Evolutionary conservation across 2,888 invertebrate genomes (phyloP), one percentile per base, ranked within the genome.

Genomic region (Epiperipatus broadwayi): DNA sequence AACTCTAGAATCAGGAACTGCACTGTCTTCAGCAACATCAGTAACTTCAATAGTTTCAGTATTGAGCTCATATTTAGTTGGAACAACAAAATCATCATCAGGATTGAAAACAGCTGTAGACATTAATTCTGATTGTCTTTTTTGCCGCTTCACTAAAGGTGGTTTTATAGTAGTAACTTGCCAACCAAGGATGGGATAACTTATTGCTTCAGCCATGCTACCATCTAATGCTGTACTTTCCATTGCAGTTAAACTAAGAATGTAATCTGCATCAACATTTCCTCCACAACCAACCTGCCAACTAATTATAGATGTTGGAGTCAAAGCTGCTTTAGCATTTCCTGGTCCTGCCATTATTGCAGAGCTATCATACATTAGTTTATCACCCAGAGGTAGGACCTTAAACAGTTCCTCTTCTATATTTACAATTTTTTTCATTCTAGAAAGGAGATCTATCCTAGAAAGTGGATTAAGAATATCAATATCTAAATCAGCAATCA

Each of bases 111-210:
- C n/a, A n/a, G n/a, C n/a, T n/a, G n/a, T n/a, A n/a, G n/a, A n/a
- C n/a, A n/a, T n/a, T n/a, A n/a, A n/a, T n/a, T 49, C 48, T 21
- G 54, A 54, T 43, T 60, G 55, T 43, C 58, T 50, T 29, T 57
- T 48, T 18, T 58, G 53, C 41, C 61, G 53, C 25, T 56, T 50
- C 21, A 49, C 44, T 4, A 51, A 45, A 38, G 57, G 58, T 21
- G 61, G 59, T 45, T 60, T 43, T 21, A 52, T 60, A 49, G 61
- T 64, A 46, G 65, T 66, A 21, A 75, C 69, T 39, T 73, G 66
- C 78, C 78, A 80, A 18, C 75, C 72, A 21, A 75, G 60, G 12
- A 78, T 68, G 1, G 77, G 75, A 49, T 74, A 61, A 19, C 72
- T 68, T 35, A 78, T 52, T 8, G 74, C 67, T 52, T 73, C 71